Evolutionary conservation across 2,797 vertebrate species (phyloP).

Genomic region (Chelidonichthys spinosus): DNA sequence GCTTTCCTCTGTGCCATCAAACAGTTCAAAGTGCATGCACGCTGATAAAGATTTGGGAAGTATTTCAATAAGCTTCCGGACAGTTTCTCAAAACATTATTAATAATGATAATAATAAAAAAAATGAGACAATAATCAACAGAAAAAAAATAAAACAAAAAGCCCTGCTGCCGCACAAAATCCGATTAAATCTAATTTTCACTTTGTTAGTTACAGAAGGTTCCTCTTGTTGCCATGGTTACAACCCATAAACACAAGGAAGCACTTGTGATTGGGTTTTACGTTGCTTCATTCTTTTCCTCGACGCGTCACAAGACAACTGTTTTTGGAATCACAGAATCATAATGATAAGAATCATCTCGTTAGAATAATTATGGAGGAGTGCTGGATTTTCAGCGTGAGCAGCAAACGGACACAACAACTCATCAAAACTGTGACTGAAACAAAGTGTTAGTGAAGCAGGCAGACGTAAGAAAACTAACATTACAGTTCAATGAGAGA

Average conservation of each 20-base stretch:
- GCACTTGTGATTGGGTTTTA: not conserved
- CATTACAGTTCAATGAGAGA: too few relatives aligned
- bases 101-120: too few relatives aligned
- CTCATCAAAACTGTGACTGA: too few relatives aligned
- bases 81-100: not conserved
- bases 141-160: not conserved
- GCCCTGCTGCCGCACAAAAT: not conserved
- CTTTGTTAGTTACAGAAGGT: too few relatives aligned
- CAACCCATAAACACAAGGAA: not conserved
- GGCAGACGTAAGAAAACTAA: too few relatives aligned
- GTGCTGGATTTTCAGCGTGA: not conserved
- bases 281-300: not conserved
- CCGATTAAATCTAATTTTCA: not conserved
- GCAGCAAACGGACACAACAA: not conserved
- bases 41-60: conserved; percentile 37
- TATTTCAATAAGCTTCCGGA: conserved; percentile 11
- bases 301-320: too few relatives aligned
- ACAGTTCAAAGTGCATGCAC: not conserved
- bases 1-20: too few relatives aligned
- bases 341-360: not conserved
- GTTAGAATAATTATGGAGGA: not conserved
- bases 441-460: too few relatives aligned
- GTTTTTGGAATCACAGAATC: not conserved
- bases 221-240: too few relatives aligned
- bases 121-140: not conserved